Percentiles rank a stretch among this genome's conserved stretches.
Evolutionary conservation across 2,888 invertebrate genomes (phyloP).

Genomic region (Tuta absoluta): DNA sequence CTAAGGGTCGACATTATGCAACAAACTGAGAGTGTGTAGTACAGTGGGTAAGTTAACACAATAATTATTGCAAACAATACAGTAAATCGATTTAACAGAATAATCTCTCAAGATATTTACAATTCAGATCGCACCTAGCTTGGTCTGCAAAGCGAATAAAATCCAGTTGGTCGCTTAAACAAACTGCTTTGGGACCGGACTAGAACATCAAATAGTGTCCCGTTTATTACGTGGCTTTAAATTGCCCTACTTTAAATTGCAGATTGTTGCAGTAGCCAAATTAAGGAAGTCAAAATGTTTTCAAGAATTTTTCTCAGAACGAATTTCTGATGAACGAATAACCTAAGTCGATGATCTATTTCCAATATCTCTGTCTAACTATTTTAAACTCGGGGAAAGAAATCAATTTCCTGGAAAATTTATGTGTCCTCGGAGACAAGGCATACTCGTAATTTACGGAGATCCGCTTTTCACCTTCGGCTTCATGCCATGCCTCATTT

Average conservation of each 20-base stretch:
- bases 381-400: not conserved
- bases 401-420: conserved; percentile 23
- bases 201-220: conserved; percentile 1
- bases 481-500: conserved; percentile 20
- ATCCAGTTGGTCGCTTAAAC: conserved; percentile 20
- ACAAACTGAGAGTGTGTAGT: not conserved
- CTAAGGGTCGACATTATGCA: too few species aligned
- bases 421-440: conserved; percentile 20
- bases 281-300: not conserved
- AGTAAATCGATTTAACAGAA: conserved; percentile 1
- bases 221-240: not conserved
- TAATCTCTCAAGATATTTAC: conserved; percentile 37
- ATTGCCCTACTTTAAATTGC: not conserved
- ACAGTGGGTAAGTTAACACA: not conserved
- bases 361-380: not conserved
- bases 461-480: conserved; percentile 24
- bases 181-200: not conserved
- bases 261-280: conserved; percentile 1
- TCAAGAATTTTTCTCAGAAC: not conserved
- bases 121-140: conserved; percentile 42
- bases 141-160: conserved; percentile 35
- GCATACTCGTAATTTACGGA: conserved; percentile 24
- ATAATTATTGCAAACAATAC: not conserved
- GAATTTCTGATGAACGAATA: too few species aligned
- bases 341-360: too few species aligned